Base-by-base conservation (phyloP, 1,140 invertebrate genomes). In the Hylyphantes graminicola region DNA sequence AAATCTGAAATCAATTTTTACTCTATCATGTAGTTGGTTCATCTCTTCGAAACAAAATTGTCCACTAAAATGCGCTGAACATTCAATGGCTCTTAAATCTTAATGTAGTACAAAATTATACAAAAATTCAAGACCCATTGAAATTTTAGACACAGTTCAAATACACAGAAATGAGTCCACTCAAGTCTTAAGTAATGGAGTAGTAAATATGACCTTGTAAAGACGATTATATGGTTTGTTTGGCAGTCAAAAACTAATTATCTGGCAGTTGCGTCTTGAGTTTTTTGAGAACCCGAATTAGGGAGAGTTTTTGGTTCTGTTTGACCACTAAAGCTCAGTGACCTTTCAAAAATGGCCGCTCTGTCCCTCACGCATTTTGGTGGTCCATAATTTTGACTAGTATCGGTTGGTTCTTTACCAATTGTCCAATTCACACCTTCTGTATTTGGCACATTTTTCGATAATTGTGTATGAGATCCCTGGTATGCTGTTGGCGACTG, bases 281-380 rank as follows among this genome's bases (percentile, higher is more conserved):
- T 67, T 21, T 81, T 81, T 61, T 72, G 67, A n/a, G 78, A 81
- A 50, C 55, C 48, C 12, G 19, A 81, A 63, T 57, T 55, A 76
- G 57, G 17, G 13, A 67, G 15, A 21, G 75, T 63, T 48, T 19
- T 51, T 55, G 53, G 73, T 50, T 82, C 79, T 9, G 12, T 10
- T n/a, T 54, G 65, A 61, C 79, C 79, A 65, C 79, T 82, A 17
- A 85, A 85, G 57, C 82, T 85, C 53, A 85, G 13, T 9, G 82
- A 85, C 50, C 82, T 72, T 77, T 85, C 82, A 15, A 85, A 85
- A 59, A 85, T 70, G 48, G 82, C 82, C 11, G 82, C 82, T 57
- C 82, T 67, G 35, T 85, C 82, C 11, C 53, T 21, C 0, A 85
- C 70, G 7, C 74, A 54, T 53, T 77, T 77, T 17, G 82, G 74